These are phyloP conservation scores for Iselma pallidipennis DNA, from an alignment of 2,888 invertebrate genomes.

Conservation along the genomic window DNA sequence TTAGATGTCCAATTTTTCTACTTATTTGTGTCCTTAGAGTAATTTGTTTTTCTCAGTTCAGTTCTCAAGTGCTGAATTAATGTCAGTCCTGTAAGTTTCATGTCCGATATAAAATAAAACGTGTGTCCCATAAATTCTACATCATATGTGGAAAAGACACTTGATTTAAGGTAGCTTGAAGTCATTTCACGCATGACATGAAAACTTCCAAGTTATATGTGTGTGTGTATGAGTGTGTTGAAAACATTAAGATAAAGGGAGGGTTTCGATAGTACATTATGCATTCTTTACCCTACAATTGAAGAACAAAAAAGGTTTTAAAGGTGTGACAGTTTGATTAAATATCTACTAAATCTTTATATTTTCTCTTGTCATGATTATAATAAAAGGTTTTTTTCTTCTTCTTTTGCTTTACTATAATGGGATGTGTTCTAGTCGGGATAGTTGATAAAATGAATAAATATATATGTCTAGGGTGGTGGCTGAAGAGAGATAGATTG, in stretches of 20 bases:
- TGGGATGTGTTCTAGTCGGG: not conserved
- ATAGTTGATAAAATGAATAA: not conserved
- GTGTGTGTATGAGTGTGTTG: no score
- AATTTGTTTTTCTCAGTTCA: no score
- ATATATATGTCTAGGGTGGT: conserved; percentile 1
- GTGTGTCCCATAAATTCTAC: conserved; percentile 8
- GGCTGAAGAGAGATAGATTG: conserved; percentile 11
- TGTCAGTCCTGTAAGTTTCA: not conserved
- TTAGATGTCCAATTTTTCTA: no score
- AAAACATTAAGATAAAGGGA: conserved; percentile 10
- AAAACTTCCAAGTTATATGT: conserved; percentile 11
- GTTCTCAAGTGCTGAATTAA: no score
- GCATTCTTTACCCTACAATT: not conserved
- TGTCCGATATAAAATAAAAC: not conserved
- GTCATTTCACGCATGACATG: conserved; percentile 12
- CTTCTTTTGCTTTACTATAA: no score
- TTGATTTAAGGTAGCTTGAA: conserved; percentile 6
- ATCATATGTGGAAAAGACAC: conserved; percentile 7
- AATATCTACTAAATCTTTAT: not conserved
- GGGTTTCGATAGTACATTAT: conserved; percentile 6
- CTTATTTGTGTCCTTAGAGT: no score
- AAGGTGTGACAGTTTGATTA: not conserved
- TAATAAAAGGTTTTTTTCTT: not conserved
- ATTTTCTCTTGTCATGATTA: not conserved
- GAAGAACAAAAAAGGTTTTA: not conserved